Conservation (phyloP, 1,140 invertebrate species). For the Lethocerus indicus region DNA sequence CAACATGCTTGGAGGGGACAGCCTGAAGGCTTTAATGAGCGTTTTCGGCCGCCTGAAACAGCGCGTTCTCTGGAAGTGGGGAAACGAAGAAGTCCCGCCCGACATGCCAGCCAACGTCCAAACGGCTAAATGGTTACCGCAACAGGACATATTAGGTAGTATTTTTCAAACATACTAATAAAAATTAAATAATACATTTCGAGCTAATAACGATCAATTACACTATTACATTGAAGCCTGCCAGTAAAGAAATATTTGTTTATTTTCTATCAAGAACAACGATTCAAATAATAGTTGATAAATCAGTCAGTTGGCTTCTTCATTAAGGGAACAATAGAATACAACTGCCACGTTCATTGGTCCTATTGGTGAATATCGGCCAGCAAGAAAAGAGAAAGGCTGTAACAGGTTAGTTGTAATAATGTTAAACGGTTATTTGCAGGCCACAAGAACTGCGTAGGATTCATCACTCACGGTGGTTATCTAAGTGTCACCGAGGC, state of each 20-base stretch:
- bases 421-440: conserved; percentile 1
- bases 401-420: background rate
- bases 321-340: no score
- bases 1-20: conserved; percentile 34
- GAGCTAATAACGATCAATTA: no score
- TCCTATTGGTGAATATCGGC: no score
- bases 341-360: no score
- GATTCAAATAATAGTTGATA: no score
- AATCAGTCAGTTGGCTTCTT: no score
- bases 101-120: conserved; percentile 38
- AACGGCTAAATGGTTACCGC: conserved; percentile 46
- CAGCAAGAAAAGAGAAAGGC: no score
- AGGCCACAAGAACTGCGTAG: conserved; percentile 16
- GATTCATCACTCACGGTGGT: conserved; percentile 55
- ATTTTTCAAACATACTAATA: no score
- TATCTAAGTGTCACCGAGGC: conserved; percentile 48
- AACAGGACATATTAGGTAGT: conserved; percentile 45
- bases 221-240: no score
- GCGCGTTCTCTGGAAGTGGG: conserved; percentile 48
- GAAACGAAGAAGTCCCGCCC: conserved; percentile 30
- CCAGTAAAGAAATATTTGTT: conserved; percentile 18
- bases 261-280: background rate
- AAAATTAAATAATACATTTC: no score
- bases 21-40: conserved; percentile 29
- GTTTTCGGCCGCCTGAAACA: conserved; percentile 35